These are phyloP conservation scores for Notothenia rossii DNA, from an alignment of 2,113 vertebrate genomes.

Conservation along the genomic window DNA sequence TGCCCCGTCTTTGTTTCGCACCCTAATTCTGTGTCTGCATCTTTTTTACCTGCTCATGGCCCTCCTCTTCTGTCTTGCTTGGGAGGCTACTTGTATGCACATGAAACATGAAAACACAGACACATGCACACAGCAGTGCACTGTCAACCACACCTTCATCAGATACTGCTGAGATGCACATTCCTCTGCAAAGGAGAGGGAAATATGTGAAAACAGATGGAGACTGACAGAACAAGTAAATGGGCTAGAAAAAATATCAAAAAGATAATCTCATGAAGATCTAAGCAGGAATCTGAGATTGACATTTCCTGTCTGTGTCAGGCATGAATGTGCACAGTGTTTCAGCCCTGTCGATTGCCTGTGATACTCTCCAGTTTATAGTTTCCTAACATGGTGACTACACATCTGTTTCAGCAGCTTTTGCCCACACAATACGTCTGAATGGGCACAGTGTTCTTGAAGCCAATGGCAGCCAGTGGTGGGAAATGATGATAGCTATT, in stretches of 20 bases:
- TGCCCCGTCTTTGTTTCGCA: no score
- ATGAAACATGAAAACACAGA: conserved; percentile 60
- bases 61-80: conserved; percentile 5
- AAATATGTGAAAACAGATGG: conserved; percentile 38
- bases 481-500: conserved; percentile 69
- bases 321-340: conserved; percentile 42
- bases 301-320: conserved; percentile 64
- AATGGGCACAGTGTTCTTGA: conserved; percentile 65
- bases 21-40: not conserved
- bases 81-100: conserved; percentile 19
- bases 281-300: conserved; percentile 29
- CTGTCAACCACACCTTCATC: conserved; percentile 64
- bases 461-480: conserved; percentile 48
- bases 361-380: conserved; percentile 33
- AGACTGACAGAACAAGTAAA: conserved; percentile 61
- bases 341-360: conserved; percentile 24
- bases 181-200: conserved; percentile 59
- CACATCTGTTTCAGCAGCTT: conserved; percentile 56
- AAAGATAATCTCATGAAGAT: conserved; percentile 7
- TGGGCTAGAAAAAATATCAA: not conserved
- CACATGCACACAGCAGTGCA: conserved; percentile 40
- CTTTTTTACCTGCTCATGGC: conserved; percentile 9
- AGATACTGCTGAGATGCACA: conserved; percentile 72
- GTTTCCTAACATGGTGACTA: conserved; percentile 48
- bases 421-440: conserved; percentile 37